Conservation (phyloP, 2,797 vertebrate species). For the Smutsia gigantea region DNA sequence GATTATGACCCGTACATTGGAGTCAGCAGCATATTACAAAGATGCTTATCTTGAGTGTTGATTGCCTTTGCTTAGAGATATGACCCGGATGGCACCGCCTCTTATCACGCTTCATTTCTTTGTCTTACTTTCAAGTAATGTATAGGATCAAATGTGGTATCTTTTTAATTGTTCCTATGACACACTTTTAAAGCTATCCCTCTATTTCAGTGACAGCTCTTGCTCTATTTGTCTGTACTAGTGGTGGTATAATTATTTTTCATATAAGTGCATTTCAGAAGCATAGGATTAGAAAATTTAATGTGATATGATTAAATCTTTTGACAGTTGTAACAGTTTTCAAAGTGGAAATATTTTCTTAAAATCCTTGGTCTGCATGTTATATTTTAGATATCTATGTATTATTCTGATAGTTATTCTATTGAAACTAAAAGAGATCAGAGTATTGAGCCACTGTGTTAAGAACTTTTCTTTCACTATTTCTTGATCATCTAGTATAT, state of each 20-base stretch:
- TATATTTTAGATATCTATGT: background rate
- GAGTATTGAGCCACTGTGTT: background rate
- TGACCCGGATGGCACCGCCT: conserved; percentile 88
- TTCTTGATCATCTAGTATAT: background rate
- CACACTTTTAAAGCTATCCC: conserved; percentile 38
- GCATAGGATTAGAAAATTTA: background rate
- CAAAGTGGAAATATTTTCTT: conserved; percentile 53
- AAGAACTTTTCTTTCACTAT: background rate
- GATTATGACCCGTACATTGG: conserved; percentile 75
- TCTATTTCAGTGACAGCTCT: conserved; percentile 22
- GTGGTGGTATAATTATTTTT: background rate
- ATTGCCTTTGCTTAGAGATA: conserved; percentile 90
- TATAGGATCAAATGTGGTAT: conserved; percentile 81
- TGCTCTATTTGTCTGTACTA: background rate
- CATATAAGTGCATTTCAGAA: background rate
- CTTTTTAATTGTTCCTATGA: conserved; percentile 76
- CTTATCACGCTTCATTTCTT: conserved; percentile 91
- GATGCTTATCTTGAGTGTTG: conserved; percentile 88
- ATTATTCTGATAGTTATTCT: background rate
- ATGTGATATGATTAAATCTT: background rate
- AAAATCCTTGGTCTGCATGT: background rate
- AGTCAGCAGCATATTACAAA: conserved; percentile 82
- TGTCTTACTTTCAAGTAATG: conserved; percentile 87
- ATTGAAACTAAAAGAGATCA: background rate
- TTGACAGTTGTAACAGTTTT: background rate